These are phyloP conservation scores for Nomada fabriciana DNA, from an alignment of 2,888 invertebrate genomes.

Conservation along the genomic window DNA sequence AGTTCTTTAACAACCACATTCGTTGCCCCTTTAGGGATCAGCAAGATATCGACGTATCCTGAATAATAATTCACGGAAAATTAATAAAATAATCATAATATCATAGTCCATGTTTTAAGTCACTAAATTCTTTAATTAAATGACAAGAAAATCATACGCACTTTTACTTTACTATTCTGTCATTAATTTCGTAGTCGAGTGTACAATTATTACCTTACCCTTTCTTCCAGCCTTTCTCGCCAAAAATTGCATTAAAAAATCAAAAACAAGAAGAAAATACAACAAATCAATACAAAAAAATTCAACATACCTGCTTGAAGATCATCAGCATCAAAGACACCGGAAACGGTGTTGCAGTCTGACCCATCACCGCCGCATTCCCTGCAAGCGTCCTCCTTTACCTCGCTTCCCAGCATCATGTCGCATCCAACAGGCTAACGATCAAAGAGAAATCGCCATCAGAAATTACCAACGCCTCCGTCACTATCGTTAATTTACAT, in stretches of 20 bases:
- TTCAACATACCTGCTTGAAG: constrained; percentile 88
- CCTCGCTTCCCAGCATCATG: constrained; percentile 94
- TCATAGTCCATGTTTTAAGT: too few relatives aligned
- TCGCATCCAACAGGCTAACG: constrained; percentile 96
- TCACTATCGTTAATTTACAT: constrained; percentile 18
- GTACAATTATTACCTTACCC: too few relatives aligned
- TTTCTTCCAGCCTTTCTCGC: too few relatives aligned
- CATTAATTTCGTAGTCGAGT: too few relatives aligned
- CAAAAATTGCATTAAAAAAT: too few relatives aligned
- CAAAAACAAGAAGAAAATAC: background rate
- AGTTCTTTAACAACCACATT: constrained; percentile 93
- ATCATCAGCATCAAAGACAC: constrained; percentile 90
- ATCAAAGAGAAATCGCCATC: constrained; percentile 55
- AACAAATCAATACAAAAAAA: background rate
- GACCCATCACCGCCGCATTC: constrained; percentile 96
- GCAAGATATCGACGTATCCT: constrained; percentile 97
- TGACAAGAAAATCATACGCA: too few relatives aligned
- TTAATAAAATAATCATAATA: background rate
- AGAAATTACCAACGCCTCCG: constrained; percentile 26
- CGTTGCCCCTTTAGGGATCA: constrained; percentile 97
- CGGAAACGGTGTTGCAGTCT: constrained; percentile 92
- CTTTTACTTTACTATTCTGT: too few relatives aligned
- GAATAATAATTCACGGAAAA: constrained; percentile 37
- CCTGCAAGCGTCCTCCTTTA: constrained; percentile 95
- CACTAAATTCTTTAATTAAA: too few relatives aligned